Conservation (phyloP, 1,140 invertebrate genomes). For the Antheraea mylitta region DNA sequence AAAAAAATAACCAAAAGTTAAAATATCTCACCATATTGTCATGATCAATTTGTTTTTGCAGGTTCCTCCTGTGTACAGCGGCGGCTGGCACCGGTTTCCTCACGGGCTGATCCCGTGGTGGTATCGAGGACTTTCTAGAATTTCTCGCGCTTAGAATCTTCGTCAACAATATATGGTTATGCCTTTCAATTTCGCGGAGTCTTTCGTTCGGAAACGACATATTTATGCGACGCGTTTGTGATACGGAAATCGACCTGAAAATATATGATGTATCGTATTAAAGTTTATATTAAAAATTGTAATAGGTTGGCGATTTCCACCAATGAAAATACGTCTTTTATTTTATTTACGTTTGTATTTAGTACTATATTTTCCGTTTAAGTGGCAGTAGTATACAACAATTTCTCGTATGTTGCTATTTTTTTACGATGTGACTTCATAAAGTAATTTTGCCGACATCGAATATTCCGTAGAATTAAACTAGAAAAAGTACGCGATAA, state of each 20-base stretch:
- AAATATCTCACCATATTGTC: constrained; percentile 67
- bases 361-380: too few relatives aligned
- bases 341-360: too few relatives aligned
- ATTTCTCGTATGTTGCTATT: too few relatives aligned
- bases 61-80: constrained; percentile 53
- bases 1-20: neutral
- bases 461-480: too few relatives aligned
- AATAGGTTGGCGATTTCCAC: too few relatives aligned
- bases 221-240: constrained; percentile 57
- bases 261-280: neutral
- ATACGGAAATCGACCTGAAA: constrained; percentile 56
- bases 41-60: constrained; percentile 65
- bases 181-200: constrained; percentile 68
- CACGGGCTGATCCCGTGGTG: constrained; percentile 28
- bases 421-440: too few relatives aligned
- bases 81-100: constrained; percentile 50
- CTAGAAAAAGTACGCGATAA: too few relatives aligned
- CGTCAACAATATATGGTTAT: constrained; percentile 71
- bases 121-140: constrained; percentile 49
- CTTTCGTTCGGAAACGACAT: constrained; percentile 77
- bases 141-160: constrained; percentile 69
- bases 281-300: too few relatives aligned
- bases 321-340: too few relatives aligned
- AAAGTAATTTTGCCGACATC: too few relatives aligned
- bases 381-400: too few relatives aligned